Evolutionary conservation across 2,113 vertebrate genomes (phyloP).

Genomic region (Ciconia maguari): DNA sequence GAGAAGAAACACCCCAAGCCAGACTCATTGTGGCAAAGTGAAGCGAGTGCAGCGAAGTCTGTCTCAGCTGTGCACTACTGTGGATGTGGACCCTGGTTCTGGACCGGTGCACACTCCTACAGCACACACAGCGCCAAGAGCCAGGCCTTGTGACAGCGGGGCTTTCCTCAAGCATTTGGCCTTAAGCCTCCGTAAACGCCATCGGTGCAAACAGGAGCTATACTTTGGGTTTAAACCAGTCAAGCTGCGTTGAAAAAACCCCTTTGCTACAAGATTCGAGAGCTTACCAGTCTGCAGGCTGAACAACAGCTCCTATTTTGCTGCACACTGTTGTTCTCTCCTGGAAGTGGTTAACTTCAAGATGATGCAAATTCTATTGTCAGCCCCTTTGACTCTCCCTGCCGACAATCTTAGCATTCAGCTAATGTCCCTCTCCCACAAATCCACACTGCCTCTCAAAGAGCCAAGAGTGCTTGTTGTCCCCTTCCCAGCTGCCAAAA

Average conservation of each 20-base stretch:
- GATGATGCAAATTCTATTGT: slow-evolving; percentile 32
- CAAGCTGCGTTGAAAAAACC: not conserved
- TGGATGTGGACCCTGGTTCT: not conserved
- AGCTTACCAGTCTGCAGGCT: not conserved
- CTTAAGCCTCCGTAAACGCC: not conserved
- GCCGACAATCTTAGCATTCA: slow-evolving; percentile 49
- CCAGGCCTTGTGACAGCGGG: not conserved
- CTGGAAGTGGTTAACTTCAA: slow-evolving; percentile 48
- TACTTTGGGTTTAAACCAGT: not conserved
- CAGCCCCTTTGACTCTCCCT: slow-evolving; percentile 2
- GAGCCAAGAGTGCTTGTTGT: slow-evolving; percentile 52
- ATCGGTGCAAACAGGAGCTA: not conserved
- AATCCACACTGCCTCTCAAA: slow-evolving; percentile 17
- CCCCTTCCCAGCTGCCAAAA: slow-evolving; percentile 55
- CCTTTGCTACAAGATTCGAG: not conserved
- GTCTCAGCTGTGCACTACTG: not conserved
- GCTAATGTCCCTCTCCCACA: slow-evolving; percentile 28
- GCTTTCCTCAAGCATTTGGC: not conserved
- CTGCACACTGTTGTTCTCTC: slow-evolving; percentile 6
- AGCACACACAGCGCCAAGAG: not conserved
- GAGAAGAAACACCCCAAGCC: not conserved
- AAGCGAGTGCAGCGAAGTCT: not conserved
- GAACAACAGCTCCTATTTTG: slow-evolving; percentile 8
- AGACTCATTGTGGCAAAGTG: not conserved
- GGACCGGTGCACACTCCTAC: not conserved